Evolutionary conservation across 1,140 invertebrate genomes (phyloP).

Genomic region (Monochamus saltuarius): DNA sequence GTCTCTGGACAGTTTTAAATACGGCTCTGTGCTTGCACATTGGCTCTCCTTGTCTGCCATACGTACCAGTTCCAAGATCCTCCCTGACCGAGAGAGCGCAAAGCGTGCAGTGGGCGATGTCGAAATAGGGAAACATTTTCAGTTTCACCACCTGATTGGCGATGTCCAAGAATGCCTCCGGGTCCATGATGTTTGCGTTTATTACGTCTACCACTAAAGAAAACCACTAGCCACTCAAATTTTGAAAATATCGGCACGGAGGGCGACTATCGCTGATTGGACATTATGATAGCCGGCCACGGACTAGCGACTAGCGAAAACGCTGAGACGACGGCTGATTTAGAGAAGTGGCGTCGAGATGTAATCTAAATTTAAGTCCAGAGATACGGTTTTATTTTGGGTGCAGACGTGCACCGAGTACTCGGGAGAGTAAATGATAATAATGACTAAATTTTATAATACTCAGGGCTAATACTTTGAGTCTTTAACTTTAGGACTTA

Average conservation of each 20-base stretch:
- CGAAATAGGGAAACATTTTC: conserved; percentile 99
- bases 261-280: conserved; percentile 24
- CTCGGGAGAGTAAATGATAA: too few relatives aligned
- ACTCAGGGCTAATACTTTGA: too few relatives aligned
- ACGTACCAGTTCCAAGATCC: conserved; percentile 88
- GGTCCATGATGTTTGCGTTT: conserved; percentile 72
- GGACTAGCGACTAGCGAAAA: conserved; percentile 28
- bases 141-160: conserved; percentile 98
- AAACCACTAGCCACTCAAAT: not conserved
- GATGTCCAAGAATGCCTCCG: conserved; percentile 94
- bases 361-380: too few relatives aligned
- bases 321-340: conserved; percentile 2
- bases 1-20: too few relatives aligned
- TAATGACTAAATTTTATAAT: too few relatives aligned
- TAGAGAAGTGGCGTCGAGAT: not conserved
- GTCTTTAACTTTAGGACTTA: too few relatives aligned
- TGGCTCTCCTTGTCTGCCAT: not conserved
- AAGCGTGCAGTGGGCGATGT: conserved; percentile 90
- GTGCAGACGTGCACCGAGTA: too few relatives aligned
- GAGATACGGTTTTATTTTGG: too few relatives aligned
- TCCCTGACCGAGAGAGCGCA: conserved; percentile 92
- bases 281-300: conserved; percentile 33
- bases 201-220: not conserved
- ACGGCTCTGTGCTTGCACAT: too few relatives aligned
- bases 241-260: not conserved